Evolutionary conservation across 1,140 invertebrate species (phyloP).

Genomic region (Drosophila mayri): DNA sequence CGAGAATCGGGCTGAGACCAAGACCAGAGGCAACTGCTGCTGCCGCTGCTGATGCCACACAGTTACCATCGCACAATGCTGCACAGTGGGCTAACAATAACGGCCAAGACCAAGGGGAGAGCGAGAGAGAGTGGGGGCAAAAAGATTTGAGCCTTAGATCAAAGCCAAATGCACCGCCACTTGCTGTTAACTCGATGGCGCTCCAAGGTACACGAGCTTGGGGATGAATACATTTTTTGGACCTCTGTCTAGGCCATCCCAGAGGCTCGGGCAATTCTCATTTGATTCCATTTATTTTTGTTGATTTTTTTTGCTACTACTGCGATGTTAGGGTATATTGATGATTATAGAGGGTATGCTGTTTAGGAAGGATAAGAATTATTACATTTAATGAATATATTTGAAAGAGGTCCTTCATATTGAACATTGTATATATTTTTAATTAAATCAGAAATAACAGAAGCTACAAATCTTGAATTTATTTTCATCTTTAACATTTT

Average conservation of each 20-base stretch:
- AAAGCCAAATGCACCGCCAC: conserved; percentile 78
- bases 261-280: conserved; percentile 49
- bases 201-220: conserved; percentile 75
- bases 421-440: background rate
- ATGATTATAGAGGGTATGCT: no score
- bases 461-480: no score
- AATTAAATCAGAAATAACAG: no score
- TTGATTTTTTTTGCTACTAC: conserved; percentile 14
- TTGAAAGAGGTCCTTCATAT: accelerated
- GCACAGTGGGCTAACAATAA: conserved; percentile 44
- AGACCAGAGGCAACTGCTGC: conserved; percentile 62
- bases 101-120: conserved; percentile 11
- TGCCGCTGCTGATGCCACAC: conserved; percentile 18
- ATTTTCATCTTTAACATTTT: no score
- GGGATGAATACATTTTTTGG: conserved; percentile 66
- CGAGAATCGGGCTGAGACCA: conserved; percentile 44
- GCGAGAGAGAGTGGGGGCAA: conserved; percentile 46
- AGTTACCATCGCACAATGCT: conserved; percentile 30
- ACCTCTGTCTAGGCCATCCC: conserved; percentile 68
- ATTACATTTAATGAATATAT: no score
- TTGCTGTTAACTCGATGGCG: conserved; percentile 81
- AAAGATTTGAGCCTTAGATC: conserved; percentile 79
- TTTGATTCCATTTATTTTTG: conserved; percentile 49
- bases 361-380: no score
- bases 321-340: background rate